A percentile compares a stretch with the other conserved stretches of the same genome.
Evolutionary conservation across 2,113 vertebrate species (phyloP).

Genomic region (Varanus salvator): DNA sequence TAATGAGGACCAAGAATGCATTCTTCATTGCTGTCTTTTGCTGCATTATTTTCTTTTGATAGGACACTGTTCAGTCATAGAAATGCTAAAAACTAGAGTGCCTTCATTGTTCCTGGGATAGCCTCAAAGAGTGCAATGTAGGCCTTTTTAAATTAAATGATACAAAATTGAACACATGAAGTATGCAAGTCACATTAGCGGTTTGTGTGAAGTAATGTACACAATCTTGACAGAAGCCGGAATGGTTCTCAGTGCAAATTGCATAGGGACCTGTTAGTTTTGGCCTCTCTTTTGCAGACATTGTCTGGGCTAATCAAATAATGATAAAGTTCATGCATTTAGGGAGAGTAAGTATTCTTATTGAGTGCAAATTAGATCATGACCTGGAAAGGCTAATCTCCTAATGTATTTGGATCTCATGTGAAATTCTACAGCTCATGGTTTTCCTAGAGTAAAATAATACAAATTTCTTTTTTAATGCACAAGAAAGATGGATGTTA

Average conservation of each 20-base stretch:
- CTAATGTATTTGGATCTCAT: not conserved
- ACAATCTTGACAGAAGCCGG: not conserved
- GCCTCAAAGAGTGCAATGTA: too few relatives aligned
- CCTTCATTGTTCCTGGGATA: not conserved
- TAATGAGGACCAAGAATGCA: not conserved
- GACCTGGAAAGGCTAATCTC: not conserved
- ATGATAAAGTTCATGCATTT: slow-evolving; percentile 2
- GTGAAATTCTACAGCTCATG: not conserved
- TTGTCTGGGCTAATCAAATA: slow-evolving; percentile 9
- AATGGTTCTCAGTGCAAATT: not conserved
- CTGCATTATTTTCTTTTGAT: not conserved
- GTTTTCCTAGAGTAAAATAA: not conserved
- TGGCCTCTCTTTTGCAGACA: not conserved
- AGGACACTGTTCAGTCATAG: not conserved
- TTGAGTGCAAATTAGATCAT: slow-evolving; percentile 10
- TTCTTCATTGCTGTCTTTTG: not conserved
- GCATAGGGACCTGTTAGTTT: not conserved
- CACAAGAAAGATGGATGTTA: not conserved
- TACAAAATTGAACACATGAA: not conserved
- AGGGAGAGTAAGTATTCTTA: slow-evolving; percentile 2
- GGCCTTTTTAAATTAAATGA: not conserved
- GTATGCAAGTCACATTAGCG: not conserved
- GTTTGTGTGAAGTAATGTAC: not conserved
- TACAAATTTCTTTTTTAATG: not conserved
- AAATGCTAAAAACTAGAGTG: not conserved